These are phyloP conservation scores for Apaloderma vittatum DNA, from an alignment of 2,113 vertebrate species.

Conservation along the genomic window DNA sequence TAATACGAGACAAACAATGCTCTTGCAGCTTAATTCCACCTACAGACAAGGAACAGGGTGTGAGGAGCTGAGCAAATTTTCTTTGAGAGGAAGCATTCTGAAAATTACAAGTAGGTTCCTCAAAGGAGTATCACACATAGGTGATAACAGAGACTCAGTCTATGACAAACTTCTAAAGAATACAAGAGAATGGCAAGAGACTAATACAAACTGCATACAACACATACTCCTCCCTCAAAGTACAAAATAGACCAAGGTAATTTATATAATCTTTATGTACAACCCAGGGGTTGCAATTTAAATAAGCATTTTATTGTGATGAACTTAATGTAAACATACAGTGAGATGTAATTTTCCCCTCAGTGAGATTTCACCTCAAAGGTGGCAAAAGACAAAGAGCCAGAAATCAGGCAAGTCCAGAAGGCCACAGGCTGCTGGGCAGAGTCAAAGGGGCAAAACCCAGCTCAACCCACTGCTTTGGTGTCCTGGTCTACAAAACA, in stretches of 20 bases:
- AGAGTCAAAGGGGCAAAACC: background rate
- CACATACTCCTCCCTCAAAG: accelerated
- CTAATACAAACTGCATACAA: background rate
- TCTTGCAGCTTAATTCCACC: background rate
- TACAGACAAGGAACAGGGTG: accelerated
- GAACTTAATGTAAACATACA: background rate
- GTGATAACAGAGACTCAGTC: background rate
- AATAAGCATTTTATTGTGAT: background rate
- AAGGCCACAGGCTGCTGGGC: background rate
- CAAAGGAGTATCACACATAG: background rate
- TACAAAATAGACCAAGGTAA: background rate
- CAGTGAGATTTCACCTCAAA: background rate
- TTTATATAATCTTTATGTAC: background rate
- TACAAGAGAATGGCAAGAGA: background rate
- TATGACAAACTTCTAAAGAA: background rate
- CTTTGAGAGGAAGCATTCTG: background rate
- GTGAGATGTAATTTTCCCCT: background rate
- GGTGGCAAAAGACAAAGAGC: background rate
- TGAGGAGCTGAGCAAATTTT: background rate
- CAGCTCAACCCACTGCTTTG: accelerated
- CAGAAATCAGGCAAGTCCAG: background rate
- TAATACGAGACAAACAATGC: background rate
- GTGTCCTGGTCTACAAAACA: background rate
- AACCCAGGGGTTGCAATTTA: background rate
- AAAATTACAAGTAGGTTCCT: background rate